These are phyloP conservation scores for Champsocephalus esox DNA, from an alignment of 2,797 vertebrate species.

Conservation along the genomic window DNA sequence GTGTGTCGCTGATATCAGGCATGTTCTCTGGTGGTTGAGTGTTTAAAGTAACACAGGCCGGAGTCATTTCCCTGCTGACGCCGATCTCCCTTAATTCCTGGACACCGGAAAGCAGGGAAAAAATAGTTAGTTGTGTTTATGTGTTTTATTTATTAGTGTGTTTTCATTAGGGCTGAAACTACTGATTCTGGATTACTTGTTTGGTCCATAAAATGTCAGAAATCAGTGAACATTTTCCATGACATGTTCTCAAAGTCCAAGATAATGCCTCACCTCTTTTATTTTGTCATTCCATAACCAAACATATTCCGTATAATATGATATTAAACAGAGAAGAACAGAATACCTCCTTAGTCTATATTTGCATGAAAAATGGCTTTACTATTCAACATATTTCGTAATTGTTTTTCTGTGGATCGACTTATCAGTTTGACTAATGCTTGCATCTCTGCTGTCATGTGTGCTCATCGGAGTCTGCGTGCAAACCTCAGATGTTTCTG, in stretches of 20 bases:
- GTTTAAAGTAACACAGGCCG: constrained; percentile 6
- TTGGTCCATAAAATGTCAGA: too few relatives aligned
- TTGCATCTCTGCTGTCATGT: neutral
- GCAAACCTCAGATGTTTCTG: constrained; percentile 60
- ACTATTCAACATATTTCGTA: too few relatives aligned
- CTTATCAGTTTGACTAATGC: too few relatives aligned
- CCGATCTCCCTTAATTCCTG: constrained; percentile 66
- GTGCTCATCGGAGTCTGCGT: neutral
- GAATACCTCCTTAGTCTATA: too few relatives aligned
- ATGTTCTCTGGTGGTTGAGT: constrained; percentile 16
- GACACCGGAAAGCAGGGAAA: constrained; percentile 19
- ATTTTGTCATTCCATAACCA: too few relatives aligned
- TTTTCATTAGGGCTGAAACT: neutral
- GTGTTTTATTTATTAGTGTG: neutral
- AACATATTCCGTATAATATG: too few relatives aligned
- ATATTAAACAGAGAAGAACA: too few relatives aligned
- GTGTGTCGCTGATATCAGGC: constrained; percentile 27
- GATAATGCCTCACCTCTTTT: too few relatives aligned
- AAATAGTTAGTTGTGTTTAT: neutral
- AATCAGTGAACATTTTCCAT: too few relatives aligned
- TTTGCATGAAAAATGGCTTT: too few relatives aligned
- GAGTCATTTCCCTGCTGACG: neutral
- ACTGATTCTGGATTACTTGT: too few relatives aligned
- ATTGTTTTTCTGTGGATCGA: neutral
- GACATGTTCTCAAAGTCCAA: too few relatives aligned